Base-by-base conservation (phyloP, 2,797 vertebrate species). In the Antrozous pallidus region DNA sequence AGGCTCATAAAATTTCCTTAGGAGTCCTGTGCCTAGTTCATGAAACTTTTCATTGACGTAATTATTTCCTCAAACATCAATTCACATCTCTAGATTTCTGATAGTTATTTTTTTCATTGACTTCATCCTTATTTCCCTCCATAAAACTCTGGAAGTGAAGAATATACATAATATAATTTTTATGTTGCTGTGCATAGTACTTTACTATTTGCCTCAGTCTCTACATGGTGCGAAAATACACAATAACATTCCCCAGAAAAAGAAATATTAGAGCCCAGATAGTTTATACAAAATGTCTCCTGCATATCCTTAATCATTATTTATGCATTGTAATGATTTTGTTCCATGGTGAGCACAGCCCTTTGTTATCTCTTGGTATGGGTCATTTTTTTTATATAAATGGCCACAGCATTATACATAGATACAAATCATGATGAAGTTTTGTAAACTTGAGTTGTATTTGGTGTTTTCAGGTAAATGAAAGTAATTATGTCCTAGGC, bases 11-110 rank as follows among this genome's bases (percentile, higher is more conserved):
- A 11, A 86, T 78, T 94, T 87, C 67, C 45, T 78, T 58, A 85
- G 81, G 63, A 0, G 74, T 78, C 36, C 24, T 54, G 8, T 67
- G 4, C 33, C 11, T 49, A 31, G 20, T 65, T 82, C 47, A 85
- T 65, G 73, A 93, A 85, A 69, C 3, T 17, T 88, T 90, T 82
- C 61, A 80, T 86, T 96, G 51, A 42, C 45, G 33, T 88, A 92
- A 49, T 78, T 90, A 93, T 45, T 78, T 97, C 33, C 63, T 56
- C 16, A 85, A 40, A 24, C 13, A 4, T 61, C 33, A 78, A 38
- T 85, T 94, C 86, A 54, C 3, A 49, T 75, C 28, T 63, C 14
- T 73, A 61, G 18, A 38, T 4, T 18, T 49, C 5, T 70, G n/a
- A 16, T 81, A 11, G 24, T 93, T 65, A 12, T 94, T 91, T 93